Evolutionary conservation across 2,888 invertebrate genomes (phyloP).

Genomic region (Synergus laeviventris): DNA sequence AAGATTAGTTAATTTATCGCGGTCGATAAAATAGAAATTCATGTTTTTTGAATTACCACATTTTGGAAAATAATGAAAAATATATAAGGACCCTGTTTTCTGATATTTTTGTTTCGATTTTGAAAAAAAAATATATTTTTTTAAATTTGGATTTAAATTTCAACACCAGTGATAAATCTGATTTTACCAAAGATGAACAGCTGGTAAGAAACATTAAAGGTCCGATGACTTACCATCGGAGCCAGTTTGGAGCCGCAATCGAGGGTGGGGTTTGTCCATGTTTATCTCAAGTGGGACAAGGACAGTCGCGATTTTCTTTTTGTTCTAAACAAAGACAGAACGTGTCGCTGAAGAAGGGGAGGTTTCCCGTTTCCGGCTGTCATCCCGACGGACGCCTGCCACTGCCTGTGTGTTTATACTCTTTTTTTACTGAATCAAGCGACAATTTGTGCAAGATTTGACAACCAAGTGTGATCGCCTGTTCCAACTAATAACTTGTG

Average conservation of each 20-base stretch:
- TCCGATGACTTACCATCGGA: constrained; percentile 18
- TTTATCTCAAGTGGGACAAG: constrained; percentile 24
- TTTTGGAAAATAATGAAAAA: too few relatives aligned
- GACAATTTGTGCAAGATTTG: constrained; percentile 42
- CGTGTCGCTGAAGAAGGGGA: constrained; percentile 57
- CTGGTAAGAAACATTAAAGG: not conserved
- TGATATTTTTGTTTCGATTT: too few relatives aligned
- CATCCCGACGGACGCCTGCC: constrained; percentile 63
- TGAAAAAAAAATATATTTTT: too few relatives aligned
- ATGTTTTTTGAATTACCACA: too few relatives aligned
- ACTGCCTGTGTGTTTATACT: constrained; percentile 48
- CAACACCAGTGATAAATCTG: not conserved
- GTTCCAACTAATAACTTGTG: constrained; percentile 48
- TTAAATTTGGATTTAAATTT: too few relatives aligned
- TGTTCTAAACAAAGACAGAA: constrained; percentile 36
- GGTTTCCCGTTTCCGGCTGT: constrained; percentile 72
- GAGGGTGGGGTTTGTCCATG: constrained; percentile 35
- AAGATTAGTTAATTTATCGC: too few relatives aligned
- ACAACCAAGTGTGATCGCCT: constrained; percentile 43
- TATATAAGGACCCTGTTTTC: too few relatives aligned
- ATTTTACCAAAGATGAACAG: not conserved
- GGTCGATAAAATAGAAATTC: too few relatives aligned
- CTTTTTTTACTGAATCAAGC: constrained; percentile 34
- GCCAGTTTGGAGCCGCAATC: constrained; percentile 1
- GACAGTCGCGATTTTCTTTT: constrained; percentile 11